phyloP scores from a whole-genome alignment of 2,888 invertebrate genomes.

The Conchocele bisecta region DNA sequence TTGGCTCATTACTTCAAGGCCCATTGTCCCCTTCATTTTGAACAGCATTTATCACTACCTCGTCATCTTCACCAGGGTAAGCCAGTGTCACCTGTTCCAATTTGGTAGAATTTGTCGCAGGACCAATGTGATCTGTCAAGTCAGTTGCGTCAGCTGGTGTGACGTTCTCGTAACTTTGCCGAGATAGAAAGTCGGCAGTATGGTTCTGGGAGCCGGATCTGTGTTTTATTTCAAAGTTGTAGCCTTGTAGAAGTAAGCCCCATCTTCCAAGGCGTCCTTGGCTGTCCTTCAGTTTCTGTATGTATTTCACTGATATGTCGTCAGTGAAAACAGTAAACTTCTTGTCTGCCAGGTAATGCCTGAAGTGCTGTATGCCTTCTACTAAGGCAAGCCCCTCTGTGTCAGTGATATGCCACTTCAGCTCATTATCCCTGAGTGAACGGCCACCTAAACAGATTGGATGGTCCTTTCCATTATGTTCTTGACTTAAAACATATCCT shows the following conservation, averaged over 20 bases:
- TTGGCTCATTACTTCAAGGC: too few relatives aligned
- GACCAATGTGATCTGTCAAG: neutral
- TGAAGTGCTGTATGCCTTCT: conserved; percentile 48
- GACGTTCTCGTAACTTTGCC: conserved; percentile 24
- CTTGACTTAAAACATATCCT: conserved; percentile 38
- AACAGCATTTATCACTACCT: neutral
- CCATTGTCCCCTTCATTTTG: too few relatives aligned
- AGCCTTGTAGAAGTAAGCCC: conserved; percentile 34
- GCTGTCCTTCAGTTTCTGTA: conserved; percentile 47
- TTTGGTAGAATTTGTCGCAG: neutral
- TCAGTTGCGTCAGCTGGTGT: neutral
- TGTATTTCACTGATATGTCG: conserved; percentile 45
- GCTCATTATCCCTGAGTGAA: conserved; percentile 26
- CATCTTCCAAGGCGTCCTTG: conserved; percentile 45
- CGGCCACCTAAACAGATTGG: conserved; percentile 45
- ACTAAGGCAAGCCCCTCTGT: conserved; percentile 54
- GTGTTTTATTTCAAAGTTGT: conserved; percentile 12
- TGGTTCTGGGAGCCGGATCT: conserved; percentile 30
- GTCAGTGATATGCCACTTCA: conserved; percentile 47
- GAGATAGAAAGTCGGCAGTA: conserved; percentile 44
- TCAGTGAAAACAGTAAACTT: conserved; percentile 49
- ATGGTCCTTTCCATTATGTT: conserved; percentile 19
- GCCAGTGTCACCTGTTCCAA: neutral
- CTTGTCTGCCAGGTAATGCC: conserved; percentile 34
- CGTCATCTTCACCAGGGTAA: conserved; percentile 5